Percentiles rank a stretch among this genome's conserved stretches.
These are phyloP conservation scores for Mystacornis crossleyi DNA, from an alignment of 2,113 vertebrate genomes.

Conservation along the genomic window DNA sequence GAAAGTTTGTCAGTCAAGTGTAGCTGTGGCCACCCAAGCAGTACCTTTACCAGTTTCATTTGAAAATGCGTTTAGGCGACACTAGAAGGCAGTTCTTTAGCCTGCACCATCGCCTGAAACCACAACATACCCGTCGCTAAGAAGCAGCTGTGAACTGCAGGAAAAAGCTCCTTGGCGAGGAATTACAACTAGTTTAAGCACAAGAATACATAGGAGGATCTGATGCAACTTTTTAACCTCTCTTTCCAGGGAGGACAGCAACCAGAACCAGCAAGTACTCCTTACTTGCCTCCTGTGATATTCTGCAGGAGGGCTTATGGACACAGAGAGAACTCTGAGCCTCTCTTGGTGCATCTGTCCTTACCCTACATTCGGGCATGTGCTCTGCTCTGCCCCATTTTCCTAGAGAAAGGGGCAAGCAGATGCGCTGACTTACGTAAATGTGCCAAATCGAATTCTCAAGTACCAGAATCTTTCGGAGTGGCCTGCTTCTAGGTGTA, in stretches of 20 bases:
- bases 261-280: neutral
- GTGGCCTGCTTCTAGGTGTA: neutral
- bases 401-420: neutral
- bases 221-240: neutral
- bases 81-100: neutral
- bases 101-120: neutral
- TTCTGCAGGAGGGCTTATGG: neutral
- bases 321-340: neutral
- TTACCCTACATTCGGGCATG: neutral
- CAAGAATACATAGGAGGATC: neutral
- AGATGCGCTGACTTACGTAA: accelerated
- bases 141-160: neutral
- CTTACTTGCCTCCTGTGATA: neutral
- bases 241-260: neutral
- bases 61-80: neutral
- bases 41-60: neutral
- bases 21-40: neutral
- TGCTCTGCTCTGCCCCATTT: neutral
- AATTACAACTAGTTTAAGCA: neutral
- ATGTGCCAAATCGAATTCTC: neutral
- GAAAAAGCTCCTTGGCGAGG: accelerated
- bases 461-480: neutral
- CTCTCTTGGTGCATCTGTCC: accelerated
- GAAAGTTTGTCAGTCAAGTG: neutral
- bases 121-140: accelerated